Evolutionary conservation across 92 coral and sea anemone genomes (phyloP).

Genomic region (Actinernus sp.): DNA sequence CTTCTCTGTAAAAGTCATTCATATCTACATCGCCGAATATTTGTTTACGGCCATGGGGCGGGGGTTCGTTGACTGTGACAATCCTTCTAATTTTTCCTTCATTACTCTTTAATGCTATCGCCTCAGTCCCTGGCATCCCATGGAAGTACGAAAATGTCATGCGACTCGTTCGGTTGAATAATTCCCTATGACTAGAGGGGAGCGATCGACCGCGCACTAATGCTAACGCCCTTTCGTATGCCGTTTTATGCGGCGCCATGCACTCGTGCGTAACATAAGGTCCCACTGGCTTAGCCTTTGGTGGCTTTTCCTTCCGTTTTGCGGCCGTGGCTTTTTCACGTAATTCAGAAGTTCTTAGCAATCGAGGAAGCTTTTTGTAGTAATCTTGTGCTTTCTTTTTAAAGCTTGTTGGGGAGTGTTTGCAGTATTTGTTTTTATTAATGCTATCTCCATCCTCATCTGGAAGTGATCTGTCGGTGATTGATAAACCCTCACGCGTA

Average conservation of each 20-base stretch:
- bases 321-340: slow-evolving; percentile 33
- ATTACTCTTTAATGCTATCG: slow-evolving; percentile 19
- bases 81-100: background rate
- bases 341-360: slow-evolving; percentile 75
- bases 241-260: slow-evolving; percentile 68
- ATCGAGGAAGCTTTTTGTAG: slow-evolving; percentile 72
- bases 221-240: slow-evolving; percentile 78
- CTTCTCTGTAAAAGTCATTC: slow-evolving; percentile 79
- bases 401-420: slow-evolving; percentile 42
- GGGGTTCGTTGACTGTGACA: slow-evolving; percentile 2
- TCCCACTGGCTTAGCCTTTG: slow-evolving; percentile 16
- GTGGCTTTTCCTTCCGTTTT: background rate
- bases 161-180: slow-evolving; percentile 44
- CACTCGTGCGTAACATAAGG: slow-evolving; percentile 56
- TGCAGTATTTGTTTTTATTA: slow-evolving; percentile 71
- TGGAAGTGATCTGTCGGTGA: background rate
- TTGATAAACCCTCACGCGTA: background rate
- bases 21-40: slow-evolving; percentile 84
- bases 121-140: slow-evolving; percentile 51
- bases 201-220: slow-evolving; percentile 77
- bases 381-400: slow-evolving; percentile 62
- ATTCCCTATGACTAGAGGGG: slow-evolving; percentile 46
- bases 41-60: slow-evolving; percentile 41
- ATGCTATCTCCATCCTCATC: slow-evolving; percentile 5
- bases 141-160: slow-evolving; percentile 75